A percentile compares a stretch with the other conserved stretches of the same genome.
phyloP scores from a whole-genome alignment of 2,888 invertebrate species.

The Catocala sponsa region DNA sequence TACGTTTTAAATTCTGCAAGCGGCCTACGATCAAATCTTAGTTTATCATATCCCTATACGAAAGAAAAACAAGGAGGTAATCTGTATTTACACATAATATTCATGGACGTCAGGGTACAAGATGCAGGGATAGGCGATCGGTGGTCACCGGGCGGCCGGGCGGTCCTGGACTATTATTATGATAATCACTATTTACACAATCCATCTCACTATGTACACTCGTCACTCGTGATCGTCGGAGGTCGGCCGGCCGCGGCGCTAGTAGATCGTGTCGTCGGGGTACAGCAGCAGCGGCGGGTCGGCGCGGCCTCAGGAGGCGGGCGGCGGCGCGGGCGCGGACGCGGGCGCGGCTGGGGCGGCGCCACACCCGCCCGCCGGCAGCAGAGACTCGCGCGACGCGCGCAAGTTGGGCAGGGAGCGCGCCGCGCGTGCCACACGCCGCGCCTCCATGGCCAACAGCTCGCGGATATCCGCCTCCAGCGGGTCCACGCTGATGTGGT shows the following conservation, averaged over 20 bases:
- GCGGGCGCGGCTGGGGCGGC: conserved; percentile 30
- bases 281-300: conserved; percentile 66
- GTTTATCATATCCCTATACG: conserved; percentile 28
- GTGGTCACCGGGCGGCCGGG: neutral
- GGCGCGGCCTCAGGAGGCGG: conserved; percentile 84
- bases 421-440: conserved; percentile 81
- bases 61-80: conserved; percentile 25
- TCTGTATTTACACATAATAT: conserved; percentile 37
- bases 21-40: conserved; percentile 41
- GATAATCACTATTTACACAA: conserved; percentile 48
- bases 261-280: conserved; percentile 81
- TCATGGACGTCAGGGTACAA: conserved; percentile 38
- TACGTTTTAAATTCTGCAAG: conserved; percentile 36
- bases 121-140: conserved; percentile 19
- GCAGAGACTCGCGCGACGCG: conserved; percentile 83
- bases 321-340: conserved; percentile 37
- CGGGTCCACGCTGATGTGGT: conserved; percentile 83
- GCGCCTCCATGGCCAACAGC: conserved; percentile 83
- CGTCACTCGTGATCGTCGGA: neutral
- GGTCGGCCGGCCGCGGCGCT: conserved; percentile 45
- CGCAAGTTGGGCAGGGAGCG: conserved; percentile 91
- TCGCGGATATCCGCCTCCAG: conserved; percentile 79
- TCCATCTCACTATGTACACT: conserved; percentile 34
- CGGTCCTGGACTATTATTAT: conserved; percentile 40
- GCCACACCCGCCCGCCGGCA: conserved; percentile 59